Base-by-base conservation (phyloP, 2,888 invertebrate species). In the Diarsia rubi region DNA sequence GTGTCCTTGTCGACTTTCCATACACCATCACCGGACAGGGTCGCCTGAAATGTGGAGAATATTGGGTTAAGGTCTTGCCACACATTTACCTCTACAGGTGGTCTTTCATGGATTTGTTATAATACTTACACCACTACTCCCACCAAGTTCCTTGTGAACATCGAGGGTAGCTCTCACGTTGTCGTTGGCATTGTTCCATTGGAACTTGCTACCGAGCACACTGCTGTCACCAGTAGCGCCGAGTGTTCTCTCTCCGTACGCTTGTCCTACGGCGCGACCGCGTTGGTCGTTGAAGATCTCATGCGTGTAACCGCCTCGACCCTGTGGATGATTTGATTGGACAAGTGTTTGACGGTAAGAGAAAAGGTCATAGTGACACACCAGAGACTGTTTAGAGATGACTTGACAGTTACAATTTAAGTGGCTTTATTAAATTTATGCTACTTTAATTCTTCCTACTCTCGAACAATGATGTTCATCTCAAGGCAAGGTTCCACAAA, bases 221-320 rank as follows among this genome's bases (percentile, higher is more conserved):
- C 91, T 91, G 70, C 92, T 92, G 85, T 92, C 94, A 0, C 94
- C 94, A 14, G 86, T 69, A 1, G 92, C 88, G 0, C 93, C 91
- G 1, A 95, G 86, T 0, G 93, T 92, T 3, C 93, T 89, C 4
- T 92, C 88, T 4, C 95, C 95, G 75, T 93, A 92, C 2, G 88
- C 91, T 64, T 91, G 90, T 0, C 90, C 94, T 52, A 90, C 82
- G 8, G 94, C 73, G 16, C 86, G 90, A 5, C 95, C 95, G 11
- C 94, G 92, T 16, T 90, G 59, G 75, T 95, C 94, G 72, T 95
- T 88, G 89, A 94, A 94, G 79, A 95, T 88, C n/a, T 94, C 90
- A 63, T 90, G 92, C 67, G 92, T 91, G 80, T 95, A 95, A 3
- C 94, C 95, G 0, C 89, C 94, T 85, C 88, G 92, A 31, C 94